phyloP scores from a whole-genome alignment of 1,140 invertebrate genomes.

The Drosophila sechellia region DNA sequence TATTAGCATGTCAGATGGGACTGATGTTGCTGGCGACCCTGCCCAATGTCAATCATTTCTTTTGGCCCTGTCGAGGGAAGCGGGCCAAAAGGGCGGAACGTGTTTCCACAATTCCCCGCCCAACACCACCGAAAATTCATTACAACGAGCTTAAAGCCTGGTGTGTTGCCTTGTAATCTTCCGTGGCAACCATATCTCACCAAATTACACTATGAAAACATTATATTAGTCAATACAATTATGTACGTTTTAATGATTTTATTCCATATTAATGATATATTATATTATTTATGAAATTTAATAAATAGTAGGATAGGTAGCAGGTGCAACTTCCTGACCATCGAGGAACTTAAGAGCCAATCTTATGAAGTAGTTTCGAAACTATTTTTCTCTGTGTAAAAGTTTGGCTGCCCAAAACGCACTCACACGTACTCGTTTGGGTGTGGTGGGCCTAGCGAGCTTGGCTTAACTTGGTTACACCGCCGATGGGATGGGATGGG shows the following conservation, averaged over 20 bases:
- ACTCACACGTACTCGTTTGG: constrained; percentile 49
- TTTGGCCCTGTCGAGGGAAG: constrained; percentile 63
- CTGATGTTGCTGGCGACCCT: constrained; percentile 62
- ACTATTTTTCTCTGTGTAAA: constrained; percentile 16
- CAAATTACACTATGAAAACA: constrained; percentile 16
- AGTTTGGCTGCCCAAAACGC: constrained; percentile 53
- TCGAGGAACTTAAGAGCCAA: too few relatives aligned
- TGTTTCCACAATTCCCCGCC: constrained; percentile 27
- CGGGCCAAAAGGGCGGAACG: constrained; percentile 68
- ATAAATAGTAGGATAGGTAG: too few relatives aligned
- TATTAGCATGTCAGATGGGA: constrained; percentile 70
- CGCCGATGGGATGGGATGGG: constrained; percentile 4
- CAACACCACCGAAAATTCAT: constrained; percentile 43
- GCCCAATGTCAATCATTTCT: constrained; percentile 73
- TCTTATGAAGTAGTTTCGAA: too few relatives aligned
- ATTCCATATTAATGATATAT: too few relatives aligned
- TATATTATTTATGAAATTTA: too few relatives aligned
- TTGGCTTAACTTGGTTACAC: constrained; percentile 66
- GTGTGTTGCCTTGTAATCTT: constrained; percentile 30
- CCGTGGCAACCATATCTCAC: constrained; percentile 15
- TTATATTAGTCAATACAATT: too few relatives aligned
- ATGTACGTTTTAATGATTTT: too few relatives aligned
- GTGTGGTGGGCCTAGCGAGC: constrained; percentile 50
- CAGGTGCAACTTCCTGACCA: background rate
- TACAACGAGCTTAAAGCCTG: constrained; percentile 59